These are phyloP conservation scores for Parambassis ranga DNA, from an alignment of 2,797 vertebrate species.

Conservation along the genomic window DNA sequence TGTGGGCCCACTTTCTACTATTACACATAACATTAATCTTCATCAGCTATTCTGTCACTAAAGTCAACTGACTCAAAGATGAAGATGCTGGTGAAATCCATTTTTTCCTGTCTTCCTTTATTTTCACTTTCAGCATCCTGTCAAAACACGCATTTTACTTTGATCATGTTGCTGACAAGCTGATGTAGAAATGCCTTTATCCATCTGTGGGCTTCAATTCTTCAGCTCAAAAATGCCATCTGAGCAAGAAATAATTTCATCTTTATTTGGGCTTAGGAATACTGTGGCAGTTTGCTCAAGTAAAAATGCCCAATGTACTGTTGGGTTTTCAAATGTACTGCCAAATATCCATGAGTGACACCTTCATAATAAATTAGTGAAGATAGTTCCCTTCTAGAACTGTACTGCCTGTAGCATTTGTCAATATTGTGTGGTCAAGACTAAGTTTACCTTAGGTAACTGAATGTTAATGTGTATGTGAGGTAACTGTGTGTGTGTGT, in stretches of 20 bases:
- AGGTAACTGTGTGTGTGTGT: too few species aligned
- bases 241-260: neutral
- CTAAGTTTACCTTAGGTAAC: too few species aligned
- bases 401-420: too few species aligned
- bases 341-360: too few species aligned
- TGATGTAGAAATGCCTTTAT: slow-evolving; percentile 36
- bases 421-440: too few species aligned
- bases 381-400: too few species aligned
- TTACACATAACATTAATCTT: slow-evolving; percentile 22
- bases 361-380: too few species aligned
- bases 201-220: slow-evolving; percentile 3
- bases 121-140: slow-evolving; percentile 25
- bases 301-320: neutral
- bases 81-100: slow-evolving; percentile 8
- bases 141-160: slow-evolving; percentile 51
- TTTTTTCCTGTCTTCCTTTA: neutral
- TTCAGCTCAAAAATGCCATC: slow-evolving; percentile 1
- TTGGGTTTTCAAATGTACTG: neutral
- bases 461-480: too few species aligned
- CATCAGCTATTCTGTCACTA: slow-evolving; percentile 32
- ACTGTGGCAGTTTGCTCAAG: neutral
- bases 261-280: neutral
- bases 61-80: slow-evolving; percentile 8
- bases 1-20: neutral
- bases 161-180: slow-evolving; percentile 42